Conservation (phyloP, 1,140 invertebrate species). For the Diorhabda carinulata region DNA sequence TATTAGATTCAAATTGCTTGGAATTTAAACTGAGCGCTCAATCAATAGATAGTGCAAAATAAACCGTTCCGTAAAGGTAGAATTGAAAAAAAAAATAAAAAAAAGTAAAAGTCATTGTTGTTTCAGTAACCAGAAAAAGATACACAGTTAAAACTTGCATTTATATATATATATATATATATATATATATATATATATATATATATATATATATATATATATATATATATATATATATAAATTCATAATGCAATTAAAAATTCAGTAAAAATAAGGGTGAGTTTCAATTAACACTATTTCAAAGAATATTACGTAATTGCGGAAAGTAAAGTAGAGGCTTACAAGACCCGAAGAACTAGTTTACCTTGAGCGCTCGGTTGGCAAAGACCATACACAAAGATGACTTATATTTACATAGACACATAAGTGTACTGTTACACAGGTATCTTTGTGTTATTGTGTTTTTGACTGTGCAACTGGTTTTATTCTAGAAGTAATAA, state of each 20-base stretch:
- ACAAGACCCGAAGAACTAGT: conserved; percentile 27
- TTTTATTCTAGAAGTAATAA: conserved; percentile 20
- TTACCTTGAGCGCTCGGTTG: conserved; percentile 33
- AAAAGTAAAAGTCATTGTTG: no score
- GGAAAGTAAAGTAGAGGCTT: conserved; percentile 19
- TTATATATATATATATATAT: no score
- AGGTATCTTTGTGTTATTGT: neutral
- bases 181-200: conserved; percentile 5
- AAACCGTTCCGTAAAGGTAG: no score
- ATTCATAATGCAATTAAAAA: neutral
- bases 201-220: conserved; percentile 1
- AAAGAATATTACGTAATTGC: conserved; percentile 10
- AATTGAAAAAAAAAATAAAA: no score
- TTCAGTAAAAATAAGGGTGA: conserved; percentile 11
- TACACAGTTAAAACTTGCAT: no score
- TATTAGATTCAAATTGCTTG: no score
- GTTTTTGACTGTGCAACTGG: conserved; percentile 17
- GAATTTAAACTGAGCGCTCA: no score
- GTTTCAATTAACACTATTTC: conserved; percentile 6
- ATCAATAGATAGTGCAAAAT: no score
- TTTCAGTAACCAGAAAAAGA: no score
- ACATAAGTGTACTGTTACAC: conserved; percentile 6
- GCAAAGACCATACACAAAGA: conserved; percentile 29
- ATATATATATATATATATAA: conserved; percentile 8
- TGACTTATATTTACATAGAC: conserved; percentile 24